Base-by-base conservation (phyloP, 2,888 invertebrate species). In the Sclerodermus sp. region DNA sequence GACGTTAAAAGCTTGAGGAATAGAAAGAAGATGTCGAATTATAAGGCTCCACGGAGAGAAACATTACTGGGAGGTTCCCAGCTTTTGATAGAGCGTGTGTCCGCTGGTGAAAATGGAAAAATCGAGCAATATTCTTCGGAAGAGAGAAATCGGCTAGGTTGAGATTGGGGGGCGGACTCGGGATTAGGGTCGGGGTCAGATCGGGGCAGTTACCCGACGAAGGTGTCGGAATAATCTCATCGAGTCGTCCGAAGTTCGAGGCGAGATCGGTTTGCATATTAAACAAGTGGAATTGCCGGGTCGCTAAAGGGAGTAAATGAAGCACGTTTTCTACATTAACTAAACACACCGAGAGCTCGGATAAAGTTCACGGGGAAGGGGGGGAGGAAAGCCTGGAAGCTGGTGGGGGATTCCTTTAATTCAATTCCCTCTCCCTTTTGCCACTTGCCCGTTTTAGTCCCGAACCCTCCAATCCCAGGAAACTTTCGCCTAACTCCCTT, bases 231-330 rank as follows among this genome's bases (percentile, higher is more conserved):
- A 55, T 57, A 61, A 59, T 53, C 47, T 38, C 51, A 30, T 62
- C 50, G 59, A 53, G 44, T 49, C 53, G 42, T 16, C 2, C 40
- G 37, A 39, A 54, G 45, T 55, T 52, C 36, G 52, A 30, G 50
- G 45, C 18, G 53, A 55, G 39, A 60, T 62, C 58, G 58, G 54
- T 60, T 62, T 62, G 62, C 62, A 58, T 62, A 62, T 60, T 56
- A 62, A 62, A 53, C 62, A 48, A 62, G 55, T 15, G 53, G 46
- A 58, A 62, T 58, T 42, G 53, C 46, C 47, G 42, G 23, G 4
- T 34, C 38, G 36, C 42, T 47, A 51, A 58, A 42, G 53, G 51
- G 43, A 49, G 55, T 42, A 47, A 58, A 62, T 56, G 60, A 52
- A 51, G 55, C 62, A 58, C 58, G 58, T 62, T 58, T 55, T 53